phyloP scores from a whole-genome alignment of 2,797 vertebrate species.

The Chloroceryle amazona region DNA sequence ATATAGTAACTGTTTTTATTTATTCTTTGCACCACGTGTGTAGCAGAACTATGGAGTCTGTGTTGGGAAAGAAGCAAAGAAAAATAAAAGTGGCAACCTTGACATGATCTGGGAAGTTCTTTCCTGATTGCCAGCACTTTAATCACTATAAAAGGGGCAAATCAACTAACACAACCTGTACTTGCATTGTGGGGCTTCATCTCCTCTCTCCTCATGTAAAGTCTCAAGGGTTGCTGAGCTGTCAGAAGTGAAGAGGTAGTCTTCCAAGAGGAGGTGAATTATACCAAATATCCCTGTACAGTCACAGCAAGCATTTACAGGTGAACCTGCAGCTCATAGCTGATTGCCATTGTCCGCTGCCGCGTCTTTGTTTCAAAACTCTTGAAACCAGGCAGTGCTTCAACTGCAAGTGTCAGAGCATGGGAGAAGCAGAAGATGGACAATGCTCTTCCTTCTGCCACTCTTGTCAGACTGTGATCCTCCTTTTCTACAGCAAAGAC shows the following conservation, averaged over 20 bases:
- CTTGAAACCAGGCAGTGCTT: background rate
- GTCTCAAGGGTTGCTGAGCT: background rate
- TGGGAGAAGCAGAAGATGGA: background rate
- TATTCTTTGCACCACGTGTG: background rate
- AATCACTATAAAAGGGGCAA: background rate
- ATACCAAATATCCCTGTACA: background rate
- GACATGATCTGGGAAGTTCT: background rate
- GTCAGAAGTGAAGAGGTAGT: background rate
- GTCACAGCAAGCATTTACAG: background rate
- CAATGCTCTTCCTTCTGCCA: background rate
- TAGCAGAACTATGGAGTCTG: background rate
- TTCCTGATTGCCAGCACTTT: background rate
- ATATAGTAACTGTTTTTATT: background rate
- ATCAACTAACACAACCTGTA: background rate
- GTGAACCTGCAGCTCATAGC: background rate
- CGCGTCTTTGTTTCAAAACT: background rate
- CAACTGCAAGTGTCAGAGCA: rapidly evolving
- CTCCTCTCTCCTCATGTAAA: background rate
- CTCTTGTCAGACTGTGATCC: background rate
- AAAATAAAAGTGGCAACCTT: background rate
- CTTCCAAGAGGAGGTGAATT: background rate
- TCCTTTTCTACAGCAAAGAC: background rate
- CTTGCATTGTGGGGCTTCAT: background rate
- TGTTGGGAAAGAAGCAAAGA: background rate
- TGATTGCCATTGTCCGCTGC: background rate